Evolutionary conservation across 2,113 vertebrate species (phyloP).

Genomic region (Heterotis niloticus): DNA sequence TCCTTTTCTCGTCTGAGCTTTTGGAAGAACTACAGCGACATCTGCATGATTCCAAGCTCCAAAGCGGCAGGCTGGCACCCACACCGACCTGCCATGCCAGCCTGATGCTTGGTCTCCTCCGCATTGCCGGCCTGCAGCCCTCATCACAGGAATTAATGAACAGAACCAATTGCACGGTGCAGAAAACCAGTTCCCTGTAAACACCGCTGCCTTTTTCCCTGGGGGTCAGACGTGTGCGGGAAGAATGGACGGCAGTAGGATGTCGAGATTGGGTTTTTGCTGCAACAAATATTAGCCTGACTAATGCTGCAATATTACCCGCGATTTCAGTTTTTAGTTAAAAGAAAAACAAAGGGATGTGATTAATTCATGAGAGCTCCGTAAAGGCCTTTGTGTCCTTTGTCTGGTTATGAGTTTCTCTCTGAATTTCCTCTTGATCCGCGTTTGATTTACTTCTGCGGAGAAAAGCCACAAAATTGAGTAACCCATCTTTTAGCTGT

Average conservation of each 20-base stretch:
- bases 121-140: conserved; percentile 51
- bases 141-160: conserved; percentile 67
- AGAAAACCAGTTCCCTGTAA: conserved; percentile 80
- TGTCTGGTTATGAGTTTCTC: not conserved
- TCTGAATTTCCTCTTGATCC: not conserved
- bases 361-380: not conserved
- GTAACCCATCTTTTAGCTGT: conserved; percentile 17
- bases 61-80: conserved; percentile 68
- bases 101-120: conserved; percentile 52
- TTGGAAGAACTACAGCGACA: conserved; percentile 99
- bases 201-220: conserved; percentile 73
- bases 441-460: not conserved
- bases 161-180: conserved; percentile 77
- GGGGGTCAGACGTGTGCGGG: conserved; percentile 63
- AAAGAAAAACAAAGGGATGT: not conserved
- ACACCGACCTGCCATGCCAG: conserved; percentile 47
- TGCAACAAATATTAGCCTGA: conserved; percentile 34
- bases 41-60: conserved; percentile 90
- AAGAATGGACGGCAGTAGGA: conserved; percentile 52
- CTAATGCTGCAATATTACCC: conserved; percentile 34
- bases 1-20: conserved; percentile 73
- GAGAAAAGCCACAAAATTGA: not conserved
- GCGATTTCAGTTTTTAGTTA: conserved; percentile 15
- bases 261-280: conserved; percentile 39
- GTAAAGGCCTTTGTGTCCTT: not conserved